A percentile compares a stretch with the other conserved stretches of the same genome.
phyloP scores from a whole-genome alignment of 2,888 invertebrate genomes.

The Dolichomitus sp. region DNA sequence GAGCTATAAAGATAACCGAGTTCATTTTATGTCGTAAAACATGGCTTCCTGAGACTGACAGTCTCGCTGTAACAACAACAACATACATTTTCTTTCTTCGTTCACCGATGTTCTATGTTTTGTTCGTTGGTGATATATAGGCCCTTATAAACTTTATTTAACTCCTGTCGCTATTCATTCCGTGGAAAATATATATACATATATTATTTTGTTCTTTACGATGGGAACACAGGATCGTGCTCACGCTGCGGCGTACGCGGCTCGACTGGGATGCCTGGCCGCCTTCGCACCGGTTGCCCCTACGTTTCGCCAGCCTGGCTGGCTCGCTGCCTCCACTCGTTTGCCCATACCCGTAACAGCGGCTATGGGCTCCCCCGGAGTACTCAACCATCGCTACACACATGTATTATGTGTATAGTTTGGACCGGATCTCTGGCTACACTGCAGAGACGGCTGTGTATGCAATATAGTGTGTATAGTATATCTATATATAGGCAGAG shows the following conservation, averaged over 20 bases:
- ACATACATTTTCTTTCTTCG: conserved; percentile 26
- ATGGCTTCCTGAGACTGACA: conserved; percentile 29
- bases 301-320: conserved; percentile 59
- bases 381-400: conserved; percentile 2
- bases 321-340: conserved; percentile 38
- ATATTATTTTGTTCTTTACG: background rate
- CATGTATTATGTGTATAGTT: conserved; percentile 14
- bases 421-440: conserved; percentile 15
- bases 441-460: background rate
- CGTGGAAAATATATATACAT: background rate
- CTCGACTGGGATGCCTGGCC: conserved; percentile 79
- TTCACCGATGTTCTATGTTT: background rate
- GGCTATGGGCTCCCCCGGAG: conserved; percentile 55
- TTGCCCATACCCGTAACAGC: conserved; percentile 64
- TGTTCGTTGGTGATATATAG: too few relatives aligned
- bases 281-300: conserved; percentile 76
- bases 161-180: background rate
- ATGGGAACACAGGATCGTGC: conserved; percentile 60
- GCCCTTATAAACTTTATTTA: background rate
- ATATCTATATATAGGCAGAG: background rate
- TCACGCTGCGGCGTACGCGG: conserved; percentile 81
- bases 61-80: conserved; percentile 23
- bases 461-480: background rate
- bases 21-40: conserved; percentile 12
- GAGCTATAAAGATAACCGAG: conserved; percentile 6